A percentile compares a stretch with the other conserved stretches of the same genome.
Evolutionary conservation across 2,888 invertebrate genomes (phyloP).

Genomic region (Pasiphila rectangulata): DNA sequence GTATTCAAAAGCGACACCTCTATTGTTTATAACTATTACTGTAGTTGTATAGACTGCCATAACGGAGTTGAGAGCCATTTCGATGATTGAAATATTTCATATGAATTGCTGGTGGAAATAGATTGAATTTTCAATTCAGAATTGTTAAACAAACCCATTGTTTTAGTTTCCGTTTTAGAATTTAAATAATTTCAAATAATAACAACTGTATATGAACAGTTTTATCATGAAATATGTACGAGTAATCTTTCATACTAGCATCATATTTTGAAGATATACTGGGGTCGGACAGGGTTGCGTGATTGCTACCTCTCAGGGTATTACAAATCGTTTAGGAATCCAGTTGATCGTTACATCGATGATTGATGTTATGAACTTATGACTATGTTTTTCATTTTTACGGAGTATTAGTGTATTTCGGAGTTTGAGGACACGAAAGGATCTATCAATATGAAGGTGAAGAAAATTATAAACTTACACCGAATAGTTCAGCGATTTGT

Average conservation of each 20-base stretch:
- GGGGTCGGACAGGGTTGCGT: constrained; percentile 34
- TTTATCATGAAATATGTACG: neutral
- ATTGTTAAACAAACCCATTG: neutral
- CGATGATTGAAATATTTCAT: constrained; percentile 14
- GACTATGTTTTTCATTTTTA: constrained; percentile 36
- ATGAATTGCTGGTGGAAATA: constrained; percentile 4
- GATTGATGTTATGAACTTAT: constrained; percentile 35
- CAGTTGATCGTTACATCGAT: constrained; percentile 34
- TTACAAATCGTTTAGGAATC: constrained; percentile 40
- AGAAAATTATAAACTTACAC: too few species aligned
- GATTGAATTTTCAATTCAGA: too few species aligned
- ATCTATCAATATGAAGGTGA: neutral
- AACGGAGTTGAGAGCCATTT: neutral
- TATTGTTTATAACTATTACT: constrained; percentile 24
- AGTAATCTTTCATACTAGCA: constrained; percentile 5
- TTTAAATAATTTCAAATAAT: too few species aligned
- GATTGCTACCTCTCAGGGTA: constrained; percentile 38
- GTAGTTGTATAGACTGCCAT: constrained; percentile 9
- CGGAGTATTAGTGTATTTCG: constrained; percentile 22
- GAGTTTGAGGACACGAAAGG: constrained; percentile 18
- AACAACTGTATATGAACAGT: too few species aligned
- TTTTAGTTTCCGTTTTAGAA: neutral
- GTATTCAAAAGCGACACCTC: neutral
- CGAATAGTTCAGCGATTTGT: too few species aligned
- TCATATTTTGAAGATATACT: constrained; percentile 34